These are phyloP conservation scores for Scartelaos histophorus DNA, from an alignment of 2,113 vertebrate genomes.

Conservation along the genomic window DNA sequence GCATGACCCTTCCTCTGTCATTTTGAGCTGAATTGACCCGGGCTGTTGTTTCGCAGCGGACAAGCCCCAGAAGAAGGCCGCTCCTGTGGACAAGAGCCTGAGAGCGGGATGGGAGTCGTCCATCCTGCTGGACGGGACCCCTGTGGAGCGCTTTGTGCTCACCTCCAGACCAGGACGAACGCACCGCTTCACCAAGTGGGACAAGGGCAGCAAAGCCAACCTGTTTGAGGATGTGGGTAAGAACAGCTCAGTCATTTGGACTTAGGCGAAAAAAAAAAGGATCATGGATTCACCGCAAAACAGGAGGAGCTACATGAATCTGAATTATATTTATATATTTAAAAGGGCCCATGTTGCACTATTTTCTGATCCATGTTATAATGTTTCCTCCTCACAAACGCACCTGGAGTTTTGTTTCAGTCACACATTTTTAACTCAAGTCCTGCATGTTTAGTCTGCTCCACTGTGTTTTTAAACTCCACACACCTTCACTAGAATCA, in stretches of 20 bases:
- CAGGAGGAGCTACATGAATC: too few relatives aligned
- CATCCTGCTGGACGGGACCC: conserved; percentile 74
- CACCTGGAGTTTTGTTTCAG: too few relatives aligned
- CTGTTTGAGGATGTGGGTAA: conserved; percentile 81
- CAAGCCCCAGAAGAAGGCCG: conserved; percentile 75
- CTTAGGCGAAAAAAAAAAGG: too few relatives aligned
- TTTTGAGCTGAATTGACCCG: not conserved
- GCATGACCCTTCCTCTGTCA: not conserved
- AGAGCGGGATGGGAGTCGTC: conserved; percentile 79
- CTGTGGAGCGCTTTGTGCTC: conserved; percentile 75
- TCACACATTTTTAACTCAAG: too few relatives aligned
- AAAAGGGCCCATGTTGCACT: too few relatives aligned
- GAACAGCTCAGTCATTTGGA: conserved; percentile 14
- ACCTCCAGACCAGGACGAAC: conserved; percentile 78
- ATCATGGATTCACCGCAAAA: too few relatives aligned
- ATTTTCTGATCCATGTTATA: too few relatives aligned
- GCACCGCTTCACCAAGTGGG: conserved; percentile 73
- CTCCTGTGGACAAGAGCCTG: conserved; percentile 71
- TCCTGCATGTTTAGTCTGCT: too few relatives aligned
- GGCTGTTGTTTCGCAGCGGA: conserved; percentile 62
- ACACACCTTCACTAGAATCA: too few relatives aligned
- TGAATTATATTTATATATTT: too few relatives aligned
- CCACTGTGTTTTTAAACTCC: too few relatives aligned
- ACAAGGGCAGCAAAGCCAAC: conserved; percentile 69
- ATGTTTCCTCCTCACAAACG: too few relatives aligned